Conservation (phyloP, 2,888 invertebrate genomes). For the Craniophora ligustri region DNA sequence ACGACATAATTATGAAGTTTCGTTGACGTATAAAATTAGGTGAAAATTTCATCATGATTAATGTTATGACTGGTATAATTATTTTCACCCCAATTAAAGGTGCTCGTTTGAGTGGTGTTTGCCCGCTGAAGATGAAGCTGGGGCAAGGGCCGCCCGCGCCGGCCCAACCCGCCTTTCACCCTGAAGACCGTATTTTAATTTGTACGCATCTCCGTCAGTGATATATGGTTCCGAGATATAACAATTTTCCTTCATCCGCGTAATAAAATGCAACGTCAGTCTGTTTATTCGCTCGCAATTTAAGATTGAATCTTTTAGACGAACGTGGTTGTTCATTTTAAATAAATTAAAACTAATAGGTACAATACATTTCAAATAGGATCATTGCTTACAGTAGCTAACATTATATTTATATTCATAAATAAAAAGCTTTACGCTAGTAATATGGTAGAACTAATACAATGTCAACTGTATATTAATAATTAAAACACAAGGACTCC, state of each 20-base stretch:
- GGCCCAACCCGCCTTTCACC: conserved; percentile 20
- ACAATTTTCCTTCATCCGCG: conserved; percentile 19
- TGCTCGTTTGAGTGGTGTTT: conserved; percentile 27
- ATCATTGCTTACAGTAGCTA: neutral
- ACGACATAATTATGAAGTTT: conserved; percentile 29
- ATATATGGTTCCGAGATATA: conserved; percentile 40
- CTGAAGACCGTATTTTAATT: conserved; percentile 43
- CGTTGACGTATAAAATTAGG: conserved; percentile 22
- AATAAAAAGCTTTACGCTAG: neutral
- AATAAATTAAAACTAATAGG: too few species aligned
- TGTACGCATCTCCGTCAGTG: conserved; percentile 33
- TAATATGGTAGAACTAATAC: neutral
- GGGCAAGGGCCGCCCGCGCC: neutral
- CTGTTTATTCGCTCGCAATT: neutral
- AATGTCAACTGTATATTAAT: neutral
- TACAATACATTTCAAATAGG: neutral
- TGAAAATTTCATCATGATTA: conserved; percentile 46
- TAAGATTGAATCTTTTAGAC: neutral
- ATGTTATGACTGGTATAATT: conserved; percentile 51
- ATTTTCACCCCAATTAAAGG: conserved; percentile 49
- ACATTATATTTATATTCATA: too few species aligned
- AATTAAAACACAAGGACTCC: too few species aligned
- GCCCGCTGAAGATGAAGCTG: conserved; percentile 12
- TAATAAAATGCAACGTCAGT: conserved; percentile 35
- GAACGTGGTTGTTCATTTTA: too few species aligned